Percentiles rank a stretch among this genome's conserved stretches.
phyloP scores from a whole-genome alignment of 2,888 invertebrate genomes.

The Ennomos quercinarius region DNA sequence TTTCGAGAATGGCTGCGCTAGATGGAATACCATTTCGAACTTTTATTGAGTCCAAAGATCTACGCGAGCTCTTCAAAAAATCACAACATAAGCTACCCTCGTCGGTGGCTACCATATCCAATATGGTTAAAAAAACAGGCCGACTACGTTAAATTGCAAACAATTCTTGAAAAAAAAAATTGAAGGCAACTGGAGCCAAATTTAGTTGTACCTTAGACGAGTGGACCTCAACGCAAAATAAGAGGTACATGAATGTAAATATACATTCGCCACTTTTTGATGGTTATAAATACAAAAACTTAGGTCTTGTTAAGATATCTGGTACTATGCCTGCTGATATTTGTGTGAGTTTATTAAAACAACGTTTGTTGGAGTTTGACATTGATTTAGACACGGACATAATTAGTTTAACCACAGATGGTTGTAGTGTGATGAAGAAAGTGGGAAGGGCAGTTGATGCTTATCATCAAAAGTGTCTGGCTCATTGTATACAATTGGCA shows the following conservation, averaged over 20 bases:
- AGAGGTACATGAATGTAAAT: conserved; percentile 1
- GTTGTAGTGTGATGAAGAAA: conserved; percentile 7
- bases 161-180: too few relatives aligned
- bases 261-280: neutral
- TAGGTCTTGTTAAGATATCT: conserved; percentile 2
- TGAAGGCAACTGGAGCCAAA: too few relatives aligned
- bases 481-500: conserved; percentile 7
- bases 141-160: too few relatives aligned
- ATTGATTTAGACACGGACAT: conserved; percentile 2
- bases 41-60: conserved; percentile 9
- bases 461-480: conserved; percentile 7
- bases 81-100: neutral
- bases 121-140: too few relatives aligned
- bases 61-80: conserved; percentile 1
- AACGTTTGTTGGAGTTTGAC: neutral
- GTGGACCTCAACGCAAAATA: conserved; percentile 4
- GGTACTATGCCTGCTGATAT: neutral
- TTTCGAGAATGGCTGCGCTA: too few relatives aligned
- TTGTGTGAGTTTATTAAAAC: neutral
- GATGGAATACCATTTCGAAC: too few relatives aligned
- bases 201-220: conserved; percentile 8
- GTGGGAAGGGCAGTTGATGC: neutral
- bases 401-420: neutral
- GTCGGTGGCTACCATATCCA: neutral
- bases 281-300: conserved; percentile 1